A percentile compares a stretch with the other conserved stretches of the same genome.
Evolutionary conservation across 2,888 invertebrate species (phyloP).

Genomic region (Coenonympha arcania): DNA sequence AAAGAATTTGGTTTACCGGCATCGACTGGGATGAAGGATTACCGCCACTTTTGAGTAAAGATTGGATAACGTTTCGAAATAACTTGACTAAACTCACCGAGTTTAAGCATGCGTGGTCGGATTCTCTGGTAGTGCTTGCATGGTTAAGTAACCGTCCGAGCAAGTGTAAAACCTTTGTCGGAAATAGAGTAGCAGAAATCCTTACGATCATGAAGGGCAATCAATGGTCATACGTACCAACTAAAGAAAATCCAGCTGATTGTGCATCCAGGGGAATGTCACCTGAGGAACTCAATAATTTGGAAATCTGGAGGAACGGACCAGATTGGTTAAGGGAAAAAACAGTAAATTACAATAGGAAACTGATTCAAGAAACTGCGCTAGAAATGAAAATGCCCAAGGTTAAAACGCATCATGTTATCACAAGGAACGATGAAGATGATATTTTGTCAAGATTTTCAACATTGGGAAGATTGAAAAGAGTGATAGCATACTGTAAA

Average conservation of each 20-base stretch:
- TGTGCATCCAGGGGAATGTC: neutral
- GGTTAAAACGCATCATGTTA: neutral
- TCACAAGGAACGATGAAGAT: neutral
- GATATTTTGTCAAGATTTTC: neutral
- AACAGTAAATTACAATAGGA: too few relatives aligned
- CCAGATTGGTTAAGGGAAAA: too few relatives aligned
- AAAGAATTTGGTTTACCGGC: too few relatives aligned
- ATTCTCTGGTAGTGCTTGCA: neutral
- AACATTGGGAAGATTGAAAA: neutral
- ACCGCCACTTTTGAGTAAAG: slow-evolving; percentile 6
- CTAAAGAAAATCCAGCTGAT: too few relatives aligned
- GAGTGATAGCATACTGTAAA: neutral
- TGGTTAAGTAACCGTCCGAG: slow-evolving; percentile 22
- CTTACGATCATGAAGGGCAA: slow-evolving; percentile 1
- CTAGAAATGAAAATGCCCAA: too few relatives aligned
- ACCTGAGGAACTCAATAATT: neutral
- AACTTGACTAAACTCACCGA: slow-evolving; percentile 12
- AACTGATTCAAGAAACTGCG: too few relatives aligned
- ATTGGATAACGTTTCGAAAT: slow-evolving; percentile 24
- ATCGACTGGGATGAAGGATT: slow-evolving; percentile 15
- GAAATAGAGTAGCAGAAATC: slow-evolving; percentile 26
- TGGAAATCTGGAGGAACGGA: too few relatives aligned
- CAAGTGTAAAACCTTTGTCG: slow-evolving; percentile 23
- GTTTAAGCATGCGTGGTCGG: neutral
- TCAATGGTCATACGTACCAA: too few relatives aligned